phyloP scores from a whole-genome alignment of 2,113 vertebrate species.

The Steatornis caripensis region DNA sequence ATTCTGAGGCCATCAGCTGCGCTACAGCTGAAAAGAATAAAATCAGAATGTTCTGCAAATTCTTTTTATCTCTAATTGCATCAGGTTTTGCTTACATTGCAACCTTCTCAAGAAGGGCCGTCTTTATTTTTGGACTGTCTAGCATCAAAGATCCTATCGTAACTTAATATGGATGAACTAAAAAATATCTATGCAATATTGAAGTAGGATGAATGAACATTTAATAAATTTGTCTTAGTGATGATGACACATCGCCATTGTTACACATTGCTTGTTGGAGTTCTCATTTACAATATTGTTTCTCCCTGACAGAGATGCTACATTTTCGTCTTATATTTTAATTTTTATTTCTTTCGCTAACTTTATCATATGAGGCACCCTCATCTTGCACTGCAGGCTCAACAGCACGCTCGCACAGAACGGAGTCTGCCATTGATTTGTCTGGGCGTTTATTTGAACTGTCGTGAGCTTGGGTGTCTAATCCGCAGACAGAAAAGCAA shows the following conservation, averaged over 20 bases:
- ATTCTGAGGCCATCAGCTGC: neutral
- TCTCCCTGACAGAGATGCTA: neutral
- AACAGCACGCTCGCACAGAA: fast-evolving
- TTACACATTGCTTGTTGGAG: neutral
- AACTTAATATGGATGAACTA: neutral
- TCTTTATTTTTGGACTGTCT: neutral
- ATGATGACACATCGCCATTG: neutral
- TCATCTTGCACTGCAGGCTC: neutral
- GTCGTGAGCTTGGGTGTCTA: neutral
- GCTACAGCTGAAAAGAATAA: neutral
- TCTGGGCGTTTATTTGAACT: neutral
- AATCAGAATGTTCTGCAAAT: neutral
- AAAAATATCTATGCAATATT: neutral
- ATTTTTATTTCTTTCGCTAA: neutral
- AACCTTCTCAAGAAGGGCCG: neutral
- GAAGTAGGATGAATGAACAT: neutral
- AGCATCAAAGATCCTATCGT: neutral
- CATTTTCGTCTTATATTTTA: neutral
- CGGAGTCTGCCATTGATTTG: neutral
- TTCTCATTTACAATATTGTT: neutral
- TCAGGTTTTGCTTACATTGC: neutral
- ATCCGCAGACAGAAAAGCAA: neutral
- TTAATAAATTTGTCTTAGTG: neutral
- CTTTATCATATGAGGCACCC: neutral
- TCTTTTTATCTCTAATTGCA: neutral